phyloP scores from a whole-genome alignment of 1,140 invertebrate species.

The Eriosoma lanigerum region DNA sequence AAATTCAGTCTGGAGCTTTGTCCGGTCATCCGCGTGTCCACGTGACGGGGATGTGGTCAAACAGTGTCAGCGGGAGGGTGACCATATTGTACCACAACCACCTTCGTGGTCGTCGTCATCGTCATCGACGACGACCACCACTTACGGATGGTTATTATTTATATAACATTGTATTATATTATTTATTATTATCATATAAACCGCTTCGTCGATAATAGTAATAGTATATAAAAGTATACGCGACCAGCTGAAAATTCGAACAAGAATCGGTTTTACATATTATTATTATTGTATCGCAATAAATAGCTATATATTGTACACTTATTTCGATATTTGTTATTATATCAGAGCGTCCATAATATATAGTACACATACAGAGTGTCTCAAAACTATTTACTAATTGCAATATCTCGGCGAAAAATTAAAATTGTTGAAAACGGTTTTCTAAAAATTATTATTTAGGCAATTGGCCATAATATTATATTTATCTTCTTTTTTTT shows the following conservation, averaged over 20 bases:
- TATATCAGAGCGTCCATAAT: no score
- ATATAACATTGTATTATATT: not conserved
- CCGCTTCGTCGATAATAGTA: not conserved
- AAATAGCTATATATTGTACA: no score
- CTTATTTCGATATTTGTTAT: no score
- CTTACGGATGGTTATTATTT: not conserved
- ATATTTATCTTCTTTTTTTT: no score
- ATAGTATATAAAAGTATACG: not conserved
- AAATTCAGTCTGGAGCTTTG: conserved; percentile 5
- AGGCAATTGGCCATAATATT: no score
- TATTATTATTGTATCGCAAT: no score
- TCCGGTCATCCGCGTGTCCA: not conserved
- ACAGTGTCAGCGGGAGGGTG: conserved; percentile 15
- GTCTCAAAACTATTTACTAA: no score
- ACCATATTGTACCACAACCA: not conserved
- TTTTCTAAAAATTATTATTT: no score
- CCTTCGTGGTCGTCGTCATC: not conserved
- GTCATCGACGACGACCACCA: not conserved
- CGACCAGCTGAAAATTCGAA: not conserved
- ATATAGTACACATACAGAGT: no score
- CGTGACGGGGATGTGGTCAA: not conserved
- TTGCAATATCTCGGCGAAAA: no score
- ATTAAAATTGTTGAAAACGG: no score
- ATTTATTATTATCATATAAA: not conserved
- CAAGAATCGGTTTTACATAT: conserved; percentile 19